Evolutionary conservation across 1,140 invertebrate genomes (phyloP), one percentile per base, ranked within the genome.

Genomic region (Thaumatotibia leucotreta): DNA sequence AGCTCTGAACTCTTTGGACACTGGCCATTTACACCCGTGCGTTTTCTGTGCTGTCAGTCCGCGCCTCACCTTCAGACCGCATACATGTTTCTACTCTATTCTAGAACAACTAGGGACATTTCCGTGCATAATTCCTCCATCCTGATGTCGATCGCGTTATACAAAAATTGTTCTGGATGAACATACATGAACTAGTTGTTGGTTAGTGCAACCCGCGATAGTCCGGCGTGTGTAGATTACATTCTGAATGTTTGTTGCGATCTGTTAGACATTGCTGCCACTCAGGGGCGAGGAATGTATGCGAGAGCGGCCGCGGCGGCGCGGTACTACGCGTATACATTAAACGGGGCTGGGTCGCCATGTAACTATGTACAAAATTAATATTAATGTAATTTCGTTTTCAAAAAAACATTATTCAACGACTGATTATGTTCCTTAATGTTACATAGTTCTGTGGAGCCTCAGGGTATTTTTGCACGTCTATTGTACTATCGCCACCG

Each of bases 151-250:
- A 50, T 65, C 29, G 63, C 52, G 66, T 65, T 64, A 75, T 5
- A 64, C 33, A 80, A 84, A 86, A 86, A 86, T 84, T 84, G 84
- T 88, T 88, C 83, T 86, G 86, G 86, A 84, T 79, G 66, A 73
- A 78, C 69, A 63, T 64, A 50, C 72, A 82, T 74, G 61, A 65
- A 69, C 69, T 71, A 74, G 72, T 74, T 75, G 72, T 77, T 76
- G 77, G 80, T 76, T 88, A 83, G 82, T 84, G 85, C 85, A 88
- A 84, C 80, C 68, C 72, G 75, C 76, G 73, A 78, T 82, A 58
- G 52, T 62, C 52, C 52, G 27, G 52, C 24, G 52, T 58, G n/a
- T 14, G 52, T 58, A 58, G 52, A 22, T 61, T 62, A 62, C 29
- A 32, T 62, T 33, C 31, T 62, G 61, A 35, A 62, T 62, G 61